phyloP scores from a whole-genome alignment of 1,140 invertebrate genomes.

The Portunus trituberculatus region DNA sequence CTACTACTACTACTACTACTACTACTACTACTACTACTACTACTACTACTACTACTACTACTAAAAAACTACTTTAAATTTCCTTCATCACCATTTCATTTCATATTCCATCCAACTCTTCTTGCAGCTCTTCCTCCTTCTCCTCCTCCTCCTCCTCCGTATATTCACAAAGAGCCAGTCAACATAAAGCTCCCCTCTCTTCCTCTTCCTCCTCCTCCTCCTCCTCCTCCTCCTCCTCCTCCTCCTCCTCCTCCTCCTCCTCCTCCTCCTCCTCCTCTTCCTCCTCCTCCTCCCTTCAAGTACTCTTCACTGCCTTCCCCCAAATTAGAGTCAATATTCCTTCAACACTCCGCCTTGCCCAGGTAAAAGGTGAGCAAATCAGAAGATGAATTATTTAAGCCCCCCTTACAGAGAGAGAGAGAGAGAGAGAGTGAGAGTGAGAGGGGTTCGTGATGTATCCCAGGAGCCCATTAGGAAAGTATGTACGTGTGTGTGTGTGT shows the following conservation, averaged over 20 bases:
- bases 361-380: no score
- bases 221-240: no score
- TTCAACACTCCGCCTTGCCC: no score
- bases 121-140: background rate
- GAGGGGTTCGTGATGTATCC: no score
- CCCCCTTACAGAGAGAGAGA: no score
- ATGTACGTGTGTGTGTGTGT: no score
- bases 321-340: no score
- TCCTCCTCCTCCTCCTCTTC: slow-evolving; percentile 8
- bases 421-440: no score
- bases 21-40: slow-evolving; percentile 22
- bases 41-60: background rate
- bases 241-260: background rate
- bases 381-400: no score
- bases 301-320: no score
- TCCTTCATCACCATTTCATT: background rate
- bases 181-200: background rate
- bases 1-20: slow-evolving; percentile 22
- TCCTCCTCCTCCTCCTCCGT: background rate
- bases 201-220: background rate
- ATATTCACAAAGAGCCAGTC: no score
- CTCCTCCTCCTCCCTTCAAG: background rate
- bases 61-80: background rate
- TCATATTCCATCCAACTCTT: background rate
- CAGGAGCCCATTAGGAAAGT: no score